A percentile compares a stretch with the other conserved stretches of the same genome.
Evolutionary conservation across 1,140 invertebrate species (phyloP).

Genomic region (Papilio aristodemus): DNA sequence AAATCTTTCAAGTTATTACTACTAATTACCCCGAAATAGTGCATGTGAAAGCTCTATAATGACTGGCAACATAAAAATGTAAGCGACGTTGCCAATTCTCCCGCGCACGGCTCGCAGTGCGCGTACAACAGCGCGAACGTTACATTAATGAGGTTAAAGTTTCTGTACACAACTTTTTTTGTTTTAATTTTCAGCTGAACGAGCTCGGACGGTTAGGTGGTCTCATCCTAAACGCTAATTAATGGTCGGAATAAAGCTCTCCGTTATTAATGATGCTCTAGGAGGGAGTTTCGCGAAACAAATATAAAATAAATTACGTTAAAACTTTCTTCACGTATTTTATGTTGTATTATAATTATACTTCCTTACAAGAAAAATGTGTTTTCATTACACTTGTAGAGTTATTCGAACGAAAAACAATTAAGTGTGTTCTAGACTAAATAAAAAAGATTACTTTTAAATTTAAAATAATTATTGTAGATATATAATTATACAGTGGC

Average conservation of each 20-base stretch:
- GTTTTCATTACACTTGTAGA: too few relatives aligned
- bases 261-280: conserved; percentile 31
- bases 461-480: background rate
- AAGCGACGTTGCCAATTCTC: conserved; percentile 68
- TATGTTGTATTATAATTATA: too few relatives aligned
- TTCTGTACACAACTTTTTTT: conserved; percentile 61
- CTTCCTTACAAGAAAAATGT: too few relatives aligned
- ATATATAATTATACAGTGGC: too few relatives aligned
- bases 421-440: too few relatives aligned
- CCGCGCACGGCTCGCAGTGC: conserved; percentile 38
- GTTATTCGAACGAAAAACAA: too few relatives aligned
- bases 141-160: conserved; percentile 74
- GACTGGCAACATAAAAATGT: conserved; percentile 43
- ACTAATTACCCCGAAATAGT: conserved; percentile 42
- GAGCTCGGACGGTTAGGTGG: conserved; percentile 48
- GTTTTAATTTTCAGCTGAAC: conserved; percentile 53
- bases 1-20: background rate
- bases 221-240: conserved; percentile 47
- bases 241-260: conserved; percentile 39
- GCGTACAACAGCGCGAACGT: conserved; percentile 46
- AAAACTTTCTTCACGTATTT: conserved; percentile 20
- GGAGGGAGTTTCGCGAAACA: conserved; percentile 19
- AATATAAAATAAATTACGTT: conserved; percentile 30
- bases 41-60: conserved; percentile 48
- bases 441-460: background rate